Percentiles rank a stretch among this genome's conserved stretches.
Evolutionary conservation across 2,797 vertebrate species (phyloP).

Genomic region (Sebastes taczanowskii): DNA sequence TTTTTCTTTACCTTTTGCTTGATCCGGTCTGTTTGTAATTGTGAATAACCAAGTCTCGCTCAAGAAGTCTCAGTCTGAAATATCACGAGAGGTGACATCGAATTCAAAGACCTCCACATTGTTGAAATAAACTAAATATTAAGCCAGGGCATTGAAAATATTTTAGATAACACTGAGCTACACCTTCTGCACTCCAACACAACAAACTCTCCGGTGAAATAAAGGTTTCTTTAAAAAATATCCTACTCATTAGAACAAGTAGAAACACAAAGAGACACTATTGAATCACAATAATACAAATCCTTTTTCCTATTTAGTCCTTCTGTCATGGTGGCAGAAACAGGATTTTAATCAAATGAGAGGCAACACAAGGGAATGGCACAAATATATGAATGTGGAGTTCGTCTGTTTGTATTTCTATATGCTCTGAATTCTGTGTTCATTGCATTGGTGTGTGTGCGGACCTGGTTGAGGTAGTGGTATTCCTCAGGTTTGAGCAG

Average conservation of each 20-base stretch:
- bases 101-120: too few relatives aligned
- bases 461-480: conserved; percentile 94
- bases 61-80: too few relatives aligned
- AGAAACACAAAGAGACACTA: too few relatives aligned
- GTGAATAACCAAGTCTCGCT: too few relatives aligned
- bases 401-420: not conserved
- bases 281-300: not conserved
- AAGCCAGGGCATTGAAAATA: accelerated
- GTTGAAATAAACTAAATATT: too few relatives aligned
- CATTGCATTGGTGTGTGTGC: not conserved
- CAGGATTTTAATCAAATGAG: not conserved
- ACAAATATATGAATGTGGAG: not conserved
- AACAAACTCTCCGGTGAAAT: too few relatives aligned
- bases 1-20: not conserved
- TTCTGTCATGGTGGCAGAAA: not conserved
- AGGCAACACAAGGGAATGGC: not conserved
- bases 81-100: too few relatives aligned
- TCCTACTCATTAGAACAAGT: too few relatives aligned
- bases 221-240: too few relatives aligned
- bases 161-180: too few relatives aligned
- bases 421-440: not conserved
- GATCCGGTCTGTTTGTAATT: not conserved
- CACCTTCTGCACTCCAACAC: too few relatives aligned
- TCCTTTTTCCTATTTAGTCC: not conserved
- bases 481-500: conserved; percentile 92